Base-by-base conservation (phyloP, 2,113 vertebrate species). In the Cynocephalus volans region DNA sequence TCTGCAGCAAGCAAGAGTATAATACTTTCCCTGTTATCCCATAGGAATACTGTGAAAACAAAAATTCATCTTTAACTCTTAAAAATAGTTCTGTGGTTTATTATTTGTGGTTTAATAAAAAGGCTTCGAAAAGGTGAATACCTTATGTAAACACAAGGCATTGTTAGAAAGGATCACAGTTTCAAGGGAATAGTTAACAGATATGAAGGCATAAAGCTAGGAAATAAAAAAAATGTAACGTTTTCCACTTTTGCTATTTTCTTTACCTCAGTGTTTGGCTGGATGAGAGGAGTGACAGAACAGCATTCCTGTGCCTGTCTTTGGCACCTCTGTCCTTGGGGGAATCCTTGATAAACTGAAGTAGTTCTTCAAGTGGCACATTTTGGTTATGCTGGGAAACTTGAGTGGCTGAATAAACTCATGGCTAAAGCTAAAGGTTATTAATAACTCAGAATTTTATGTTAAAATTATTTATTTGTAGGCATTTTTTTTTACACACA, bases 401-500 rank as follows among this genome's bases (percentile, higher is more conserved):
- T 28, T 91, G 54, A 93, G 21, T 75, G 86, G 56, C 50, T 65
- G 54, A 79, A 64, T 93, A 64, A 96, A 95, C 45, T 80, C 62
- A 92, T 64, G 21, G 56, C 73, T 95, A 70, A 89, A 95, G 69
- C 6, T 62, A 65, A 75, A 15, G 9, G 56, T 80, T 95, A 95
- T 86, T 96, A 96, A 87, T 80, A 86, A 75, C 60, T 94, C 41
- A 60, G 60, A 64, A 85, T 77, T 96, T 95, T 82, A 85, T 33
- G 45, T 54, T 84, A 84, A 75, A 65, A 88, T 87, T 79, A 58
- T 64, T 95, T 67, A 85, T 73, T 56, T 79, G 41, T 65, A 83
- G 10, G 14, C 48, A 70, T 86, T 69, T 93, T 64, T 69, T 79
- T 36, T 8, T 21, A 6, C 15, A 26, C 28, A 54, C 36, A 52